Evolutionary conservation across 2,888 invertebrate species (phyloP).

Genomic region (Protonemura montana): DNA sequence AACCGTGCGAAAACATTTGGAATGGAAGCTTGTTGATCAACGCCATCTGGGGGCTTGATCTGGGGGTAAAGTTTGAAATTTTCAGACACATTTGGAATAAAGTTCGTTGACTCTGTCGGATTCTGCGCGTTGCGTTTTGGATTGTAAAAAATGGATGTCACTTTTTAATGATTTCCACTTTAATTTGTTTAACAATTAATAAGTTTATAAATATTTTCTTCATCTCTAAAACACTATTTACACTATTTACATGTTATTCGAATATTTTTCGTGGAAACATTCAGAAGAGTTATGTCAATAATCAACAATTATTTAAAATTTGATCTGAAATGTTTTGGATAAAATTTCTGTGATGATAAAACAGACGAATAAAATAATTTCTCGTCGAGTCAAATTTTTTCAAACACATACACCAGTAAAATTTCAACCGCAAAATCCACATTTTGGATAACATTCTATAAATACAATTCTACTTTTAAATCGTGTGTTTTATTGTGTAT

Average conservation of each 20-base stretch:
- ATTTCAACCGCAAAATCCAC: neutral
- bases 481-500: neutral
- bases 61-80: too few relatives aligned
- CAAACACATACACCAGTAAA: neutral
- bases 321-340: neutral
- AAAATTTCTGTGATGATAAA: neutral
- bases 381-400: neutral
- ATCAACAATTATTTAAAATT: slow-evolving; percentile 14
- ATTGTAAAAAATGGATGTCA: neutral
- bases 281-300: slow-evolving; percentile 2
- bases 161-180: neutral
- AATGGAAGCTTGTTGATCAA: too few relatives aligned
- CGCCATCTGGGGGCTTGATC: too few relatives aligned
- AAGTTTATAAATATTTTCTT: slow-evolving; percentile 38
- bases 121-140: too few relatives aligned
- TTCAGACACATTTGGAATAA: too few relatives aligned
- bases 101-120: too few relatives aligned
- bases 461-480: neutral
- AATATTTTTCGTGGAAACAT: slow-evolving; percentile 14
- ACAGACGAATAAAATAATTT: neutral
- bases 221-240: slow-evolving; percentile 40
- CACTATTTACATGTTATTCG: slow-evolving; percentile 33
- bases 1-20: too few relatives aligned
- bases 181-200: slow-evolving; percentile 38
- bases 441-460: neutral